A percentile compares a stretch with the other conserved stretches of the same genome.
Evolutionary conservation across 2,113 vertebrate species (phyloP).

Genomic region (Benthochromis sp.): DNA sequence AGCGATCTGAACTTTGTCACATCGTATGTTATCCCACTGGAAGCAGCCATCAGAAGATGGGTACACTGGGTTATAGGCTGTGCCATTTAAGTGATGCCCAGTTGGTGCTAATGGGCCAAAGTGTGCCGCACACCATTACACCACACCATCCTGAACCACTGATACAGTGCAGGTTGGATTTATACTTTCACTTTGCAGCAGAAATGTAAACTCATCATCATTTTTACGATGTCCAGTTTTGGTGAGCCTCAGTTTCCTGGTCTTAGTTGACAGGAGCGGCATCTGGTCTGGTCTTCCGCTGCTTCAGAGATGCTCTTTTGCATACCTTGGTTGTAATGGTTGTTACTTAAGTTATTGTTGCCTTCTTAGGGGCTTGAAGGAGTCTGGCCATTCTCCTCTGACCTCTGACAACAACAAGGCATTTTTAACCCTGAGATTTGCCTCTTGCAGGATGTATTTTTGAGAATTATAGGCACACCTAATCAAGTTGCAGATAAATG

Average conservation of each 20-base stretch:
- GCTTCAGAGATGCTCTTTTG: not conserved
- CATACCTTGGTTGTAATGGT: not conserved
- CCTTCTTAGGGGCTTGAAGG: not conserved
- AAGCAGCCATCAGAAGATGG: not conserved
- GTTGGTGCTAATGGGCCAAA: fast-evolving
- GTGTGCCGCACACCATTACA: not conserved
- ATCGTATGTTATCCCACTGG: not conserved
- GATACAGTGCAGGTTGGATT: not conserved
- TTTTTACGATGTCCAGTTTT: not conserved
- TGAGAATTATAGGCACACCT: not conserved
- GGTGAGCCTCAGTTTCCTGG: not conserved
- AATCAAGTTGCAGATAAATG: not conserved
- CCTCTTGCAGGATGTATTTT: fast-evolving
- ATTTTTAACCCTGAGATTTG: not conserved
- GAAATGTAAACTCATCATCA: not conserved
- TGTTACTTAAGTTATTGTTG: not conserved
- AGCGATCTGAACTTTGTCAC: not conserved
- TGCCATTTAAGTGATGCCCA: fast-evolving
- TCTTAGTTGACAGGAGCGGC: not conserved
- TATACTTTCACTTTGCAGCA: not conserved
- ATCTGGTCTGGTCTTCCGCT: not conserved
- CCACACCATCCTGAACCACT: not conserved
- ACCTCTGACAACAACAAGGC: not conserved
- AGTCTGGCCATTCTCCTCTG: not conserved
- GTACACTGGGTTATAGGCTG: fast-evolving